Conservation (phyloP, 92 coral and sea anemone genomes). For the Ricordea florida region DNA sequence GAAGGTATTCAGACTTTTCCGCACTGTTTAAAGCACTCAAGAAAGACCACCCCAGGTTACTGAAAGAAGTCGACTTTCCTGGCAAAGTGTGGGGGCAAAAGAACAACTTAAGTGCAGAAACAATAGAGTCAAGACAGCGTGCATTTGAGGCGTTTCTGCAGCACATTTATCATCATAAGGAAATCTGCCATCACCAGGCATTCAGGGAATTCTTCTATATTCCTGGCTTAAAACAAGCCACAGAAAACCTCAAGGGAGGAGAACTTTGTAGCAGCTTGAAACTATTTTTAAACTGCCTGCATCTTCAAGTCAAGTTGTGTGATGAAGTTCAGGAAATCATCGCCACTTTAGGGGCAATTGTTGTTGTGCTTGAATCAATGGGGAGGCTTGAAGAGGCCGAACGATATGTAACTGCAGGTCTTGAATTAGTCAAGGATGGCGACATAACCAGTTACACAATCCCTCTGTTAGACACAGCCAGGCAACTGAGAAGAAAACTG, state of each 20-base stretch:
- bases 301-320: conserved; percentile 89
- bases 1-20: conserved; percentile 87
- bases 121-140: conserved; percentile 61
- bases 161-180: conserved; percentile 50
- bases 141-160: conserved; percentile 76
- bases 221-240: conserved; percentile 77
- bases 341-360: conserved; percentile 87
- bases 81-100: conserved; percentile 82
- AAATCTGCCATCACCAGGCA: conserved; percentile 56
- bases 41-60: conserved; percentile 75
- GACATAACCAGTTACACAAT: conserved; percentile 64
- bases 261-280: conserved; percentile 69
- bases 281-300: conserved; percentile 85
- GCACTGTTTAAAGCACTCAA: conserved; percentile 85
- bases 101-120: conserved; percentile 68
- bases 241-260: conserved; percentile 87
- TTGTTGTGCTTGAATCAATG: conserved; percentile 77
- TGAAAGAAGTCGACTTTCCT: conserved; percentile 73
- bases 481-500: conserved; percentile 63
- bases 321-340: conserved; percentile 79
- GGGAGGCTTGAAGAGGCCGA: conserved; percentile 82
- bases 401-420: conserved; percentile 79
- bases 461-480: conserved; percentile 78
- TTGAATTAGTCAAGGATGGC: conserved; percentile 72
- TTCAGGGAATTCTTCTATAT: conserved; percentile 91